Evolutionary conservation across 2,797 vertebrate species (phyloP).

Genomic region (Melanotaenia parkinsoni): DNA sequence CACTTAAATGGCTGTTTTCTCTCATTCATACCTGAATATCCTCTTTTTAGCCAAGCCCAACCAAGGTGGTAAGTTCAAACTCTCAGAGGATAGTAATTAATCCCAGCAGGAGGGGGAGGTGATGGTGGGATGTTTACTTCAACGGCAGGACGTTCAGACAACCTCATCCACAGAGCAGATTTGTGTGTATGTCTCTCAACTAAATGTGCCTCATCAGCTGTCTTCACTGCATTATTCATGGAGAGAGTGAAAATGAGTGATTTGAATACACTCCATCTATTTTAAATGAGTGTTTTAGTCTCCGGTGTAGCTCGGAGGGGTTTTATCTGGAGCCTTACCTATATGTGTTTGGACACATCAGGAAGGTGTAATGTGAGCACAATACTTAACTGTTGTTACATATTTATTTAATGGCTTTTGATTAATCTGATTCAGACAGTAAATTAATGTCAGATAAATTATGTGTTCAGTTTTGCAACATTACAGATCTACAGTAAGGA

Average conservation of each 20-base stretch:
- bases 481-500: neutral
- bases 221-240: constrained; percentile 68
- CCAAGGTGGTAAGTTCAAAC: constrained; percentile 17
- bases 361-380: neutral
- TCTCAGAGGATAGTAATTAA: neutral
- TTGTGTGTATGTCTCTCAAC: constrained; percentile 40
- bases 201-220: constrained; percentile 72
- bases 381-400: neutral
- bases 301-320: constrained; percentile 17
- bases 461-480: neutral
- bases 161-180: constrained; percentile 36
- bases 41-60: neutral
- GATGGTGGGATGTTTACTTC: constrained; percentile 32
- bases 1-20: constrained; percentile 18
- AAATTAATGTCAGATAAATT: constrained; percentile 8
- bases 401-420: neutral
- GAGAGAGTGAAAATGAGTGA: constrained; percentile 50
- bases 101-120: constrained; percentile 28
- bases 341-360: neutral
- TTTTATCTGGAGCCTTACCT: neutral
- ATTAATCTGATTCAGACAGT: neutral
- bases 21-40: constrained; percentile 22
- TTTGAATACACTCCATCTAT: constrained; percentile 38
- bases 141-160: constrained; percentile 47
- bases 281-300: constrained; percentile 39